phyloP scores from a whole-genome alignment of 2,113 vertebrate genomes.

The Strix uralensis region DNA sequence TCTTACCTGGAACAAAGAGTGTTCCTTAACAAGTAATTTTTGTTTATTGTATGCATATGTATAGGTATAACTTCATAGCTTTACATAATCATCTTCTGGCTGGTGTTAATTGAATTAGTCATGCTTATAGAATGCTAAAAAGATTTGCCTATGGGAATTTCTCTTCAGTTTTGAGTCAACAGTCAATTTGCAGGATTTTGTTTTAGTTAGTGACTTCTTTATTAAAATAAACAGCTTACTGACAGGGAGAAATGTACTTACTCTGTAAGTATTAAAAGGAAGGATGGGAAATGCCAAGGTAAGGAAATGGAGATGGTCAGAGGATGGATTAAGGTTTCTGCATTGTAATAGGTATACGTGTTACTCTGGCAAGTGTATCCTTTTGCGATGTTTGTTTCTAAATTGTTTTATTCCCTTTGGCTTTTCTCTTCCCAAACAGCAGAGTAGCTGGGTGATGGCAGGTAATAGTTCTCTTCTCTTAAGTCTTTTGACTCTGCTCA shows the following conservation, averaged over 20 bases:
- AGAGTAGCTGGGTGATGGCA: background rate
- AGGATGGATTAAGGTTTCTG: background rate
- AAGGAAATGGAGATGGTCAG: background rate
- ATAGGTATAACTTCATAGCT: background rate
- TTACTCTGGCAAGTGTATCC: background rate
- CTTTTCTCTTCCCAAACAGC: background rate
- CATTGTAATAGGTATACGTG: accelerated
- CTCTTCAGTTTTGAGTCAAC: slow-evolving; percentile 6
- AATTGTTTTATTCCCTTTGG: background rate
- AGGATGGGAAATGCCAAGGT: background rate
- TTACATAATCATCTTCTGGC: background rate
- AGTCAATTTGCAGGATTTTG: background rate
- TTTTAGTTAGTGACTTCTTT: background rate
- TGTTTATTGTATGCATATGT: background rate
- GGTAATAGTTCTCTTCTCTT: background rate
- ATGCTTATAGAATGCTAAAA: background rate
- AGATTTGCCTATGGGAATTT: slow-evolving; percentile 1
- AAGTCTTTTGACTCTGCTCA: background rate
- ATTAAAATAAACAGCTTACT: slow-evolving; percentile 32
- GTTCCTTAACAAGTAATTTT: background rate
- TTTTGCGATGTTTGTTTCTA: background rate
- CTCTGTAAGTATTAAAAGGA: background rate
- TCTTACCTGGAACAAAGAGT: background rate
- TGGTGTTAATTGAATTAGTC: slow-evolving; percentile 52
- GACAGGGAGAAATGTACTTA: background rate